Evolutionary conservation across 1,140 invertebrate genomes (phyloP).

Genomic region (Semibalanus balanoides): DNA sequence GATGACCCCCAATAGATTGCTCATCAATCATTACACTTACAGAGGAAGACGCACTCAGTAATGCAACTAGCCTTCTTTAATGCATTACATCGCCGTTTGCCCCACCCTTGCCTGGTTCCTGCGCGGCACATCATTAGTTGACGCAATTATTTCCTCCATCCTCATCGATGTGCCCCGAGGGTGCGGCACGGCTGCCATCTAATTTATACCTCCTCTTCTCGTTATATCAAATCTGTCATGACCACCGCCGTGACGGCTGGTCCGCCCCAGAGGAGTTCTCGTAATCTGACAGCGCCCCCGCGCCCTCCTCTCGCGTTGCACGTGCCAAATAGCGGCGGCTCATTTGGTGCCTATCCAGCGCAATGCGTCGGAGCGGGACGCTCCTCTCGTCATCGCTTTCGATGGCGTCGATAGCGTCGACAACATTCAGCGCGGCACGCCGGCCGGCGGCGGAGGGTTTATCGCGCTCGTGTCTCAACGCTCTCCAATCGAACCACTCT

Average conservation of each 20-base stretch:
- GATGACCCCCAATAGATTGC: too few species aligned
- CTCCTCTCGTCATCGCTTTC: background rate
- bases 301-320: background rate
- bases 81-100: too few species aligned
- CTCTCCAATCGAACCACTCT: too few species aligned
- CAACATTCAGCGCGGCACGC: background rate
- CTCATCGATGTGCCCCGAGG: background rate
- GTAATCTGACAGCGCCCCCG: background rate
- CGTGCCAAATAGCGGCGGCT: background rate
- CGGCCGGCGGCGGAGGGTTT: background rate
- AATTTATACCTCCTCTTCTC: background rate
- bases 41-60: too few species aligned
- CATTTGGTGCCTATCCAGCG: background rate
- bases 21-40: too few species aligned
- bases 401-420: background rate
- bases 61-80: too few species aligned
- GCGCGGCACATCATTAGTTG: background rate
- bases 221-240: background rate
- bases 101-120: too few species aligned
- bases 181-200: background rate
- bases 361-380: too few species aligned
- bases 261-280: too few species aligned
- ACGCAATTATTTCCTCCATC: background rate
- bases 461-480: background rate
- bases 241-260: background rate